Percentiles rank a stretch among this genome's conserved stretches.
Evolutionary conservation across 2,888 invertebrate species (phyloP).

Genomic region (Junonia oenone): DNA sequence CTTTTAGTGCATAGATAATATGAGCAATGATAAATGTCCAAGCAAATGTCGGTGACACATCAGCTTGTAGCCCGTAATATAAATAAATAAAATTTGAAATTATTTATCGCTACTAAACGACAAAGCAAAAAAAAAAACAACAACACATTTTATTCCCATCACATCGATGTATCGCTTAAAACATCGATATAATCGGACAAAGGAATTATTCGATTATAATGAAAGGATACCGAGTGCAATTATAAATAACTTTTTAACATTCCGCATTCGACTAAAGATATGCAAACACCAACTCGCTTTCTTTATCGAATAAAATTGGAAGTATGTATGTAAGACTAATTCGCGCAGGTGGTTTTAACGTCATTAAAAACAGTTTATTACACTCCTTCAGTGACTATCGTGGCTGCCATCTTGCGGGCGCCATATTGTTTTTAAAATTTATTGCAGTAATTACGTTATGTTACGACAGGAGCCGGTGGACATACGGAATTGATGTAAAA

Average conservation of each 20-base stretch:
- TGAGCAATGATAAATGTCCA: not conserved
- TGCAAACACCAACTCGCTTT: conserved; percentile 28
- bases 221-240: conserved; percentile 1
- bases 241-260: conserved; percentile 5
- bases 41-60: not conserved
- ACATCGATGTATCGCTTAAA: not conserved
- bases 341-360: conserved; percentile 53
- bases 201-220: not conserved
- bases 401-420: conserved; percentile 48
- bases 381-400: conserved; percentile 51
- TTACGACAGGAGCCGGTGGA: conserved; percentile 45
- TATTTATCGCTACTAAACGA: not conserved
- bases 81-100: not conserved
- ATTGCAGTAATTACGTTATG: conserved; percentile 62
- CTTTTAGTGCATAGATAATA: too few relatives aligned
- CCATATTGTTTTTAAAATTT: conserved; percentile 67
- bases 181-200: not conserved
- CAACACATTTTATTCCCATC: not conserved
- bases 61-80: too few relatives aligned
- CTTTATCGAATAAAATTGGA: conserved; percentile 26
- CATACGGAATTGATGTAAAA: conserved; percentile 36
- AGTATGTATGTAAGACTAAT: conserved; percentile 33
- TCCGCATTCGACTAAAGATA: not conserved
- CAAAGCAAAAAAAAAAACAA: not conserved
- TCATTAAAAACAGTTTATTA: conserved; percentile 62